phyloP scores from a whole-genome alignment of 2,888 invertebrate genomes.

The Hedya salicella region DNA sequence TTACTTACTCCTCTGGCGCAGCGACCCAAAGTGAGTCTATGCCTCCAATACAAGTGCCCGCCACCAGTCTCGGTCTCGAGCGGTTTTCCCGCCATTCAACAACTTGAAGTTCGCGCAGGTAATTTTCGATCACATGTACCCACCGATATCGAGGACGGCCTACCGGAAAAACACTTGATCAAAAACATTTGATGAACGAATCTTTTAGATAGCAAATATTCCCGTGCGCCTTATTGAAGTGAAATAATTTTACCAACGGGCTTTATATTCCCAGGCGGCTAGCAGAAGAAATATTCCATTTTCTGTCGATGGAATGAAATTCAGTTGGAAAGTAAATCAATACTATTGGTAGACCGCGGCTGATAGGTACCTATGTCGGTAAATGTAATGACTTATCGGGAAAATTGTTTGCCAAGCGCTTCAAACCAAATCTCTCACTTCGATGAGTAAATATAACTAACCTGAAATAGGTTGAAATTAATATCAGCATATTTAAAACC shows the following conservation, averaged over 20 bases:
- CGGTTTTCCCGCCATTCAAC: too few relatives aligned
- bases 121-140: too few relatives aligned
- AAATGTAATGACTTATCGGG: constrained; percentile 63
- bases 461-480: constrained; percentile 23
- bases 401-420: constrained; percentile 62
- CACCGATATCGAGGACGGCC: too few relatives aligned
- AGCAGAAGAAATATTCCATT: constrained; percentile 35
- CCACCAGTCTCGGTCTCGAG: too few relatives aligned
- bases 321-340: constrained; percentile 38
- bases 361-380: constrained; percentile 45
- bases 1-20: too few relatives aligned
- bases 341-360: constrained; percentile 37
- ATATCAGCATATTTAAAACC: background rate
- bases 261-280: constrained; percentile 19
- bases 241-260: constrained; percentile 16
- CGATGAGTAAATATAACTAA: constrained; percentile 36
- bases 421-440: constrained; percentile 56
- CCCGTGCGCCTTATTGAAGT: constrained; percentile 1
- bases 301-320: constrained; percentile 35
- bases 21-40: too few relatives aligned
- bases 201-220: background rate
- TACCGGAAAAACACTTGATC: background rate
- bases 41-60: too few relatives aligned
- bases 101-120: too few relatives aligned
- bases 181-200: too few relatives aligned